These are phyloP conservation scores for Metaphire vulgaris DNA, from an alignment of 1,140 invertebrate species.

Conservation along the genomic window DNA sequence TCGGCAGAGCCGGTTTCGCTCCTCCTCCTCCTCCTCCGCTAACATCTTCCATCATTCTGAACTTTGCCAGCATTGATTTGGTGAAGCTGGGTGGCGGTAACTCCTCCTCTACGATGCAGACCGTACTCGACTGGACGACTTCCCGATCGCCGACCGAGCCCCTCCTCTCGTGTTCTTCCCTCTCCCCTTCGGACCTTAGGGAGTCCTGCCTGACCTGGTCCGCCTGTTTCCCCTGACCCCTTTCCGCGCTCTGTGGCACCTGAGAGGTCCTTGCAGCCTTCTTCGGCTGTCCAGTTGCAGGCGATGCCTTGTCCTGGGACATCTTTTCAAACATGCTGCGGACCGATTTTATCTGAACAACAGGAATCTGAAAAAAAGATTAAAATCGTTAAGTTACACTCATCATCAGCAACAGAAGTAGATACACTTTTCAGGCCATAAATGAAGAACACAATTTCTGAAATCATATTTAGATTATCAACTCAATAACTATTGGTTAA, in stretches of 20 bases:
- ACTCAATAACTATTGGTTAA: no score
- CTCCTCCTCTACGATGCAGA: slow-evolving; percentile 26
- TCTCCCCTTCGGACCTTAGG: not conserved
- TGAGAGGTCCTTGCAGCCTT: not conserved
- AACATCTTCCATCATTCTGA: slow-evolving; percentile 20
- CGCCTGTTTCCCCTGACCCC: not conserved
- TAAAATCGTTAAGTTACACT: no score
- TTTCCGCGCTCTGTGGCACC: not conserved
- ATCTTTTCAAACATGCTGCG: not conserved
- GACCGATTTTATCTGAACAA: not conserved
- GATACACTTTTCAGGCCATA: no score
- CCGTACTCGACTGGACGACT: slow-evolving; percentile 10
- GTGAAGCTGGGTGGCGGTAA: slow-evolving; percentile 24
- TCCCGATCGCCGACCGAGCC: not conserved
- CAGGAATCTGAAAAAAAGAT: not conserved
- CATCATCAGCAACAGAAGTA: no score
- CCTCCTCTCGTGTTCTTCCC: not conserved
- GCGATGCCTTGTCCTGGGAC: not conserved
- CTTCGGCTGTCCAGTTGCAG: not conserved
- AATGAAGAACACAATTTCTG: no score
- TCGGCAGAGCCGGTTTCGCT: not conserved
- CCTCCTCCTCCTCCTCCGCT: not conserved
- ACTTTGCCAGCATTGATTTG: slow-evolving; percentile 27
- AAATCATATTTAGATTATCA: no score
- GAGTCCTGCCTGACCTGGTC: not conserved